Conservation (phyloP, 2,113 vertebrate species). For the Cyprinodon tularosa region DNA sequence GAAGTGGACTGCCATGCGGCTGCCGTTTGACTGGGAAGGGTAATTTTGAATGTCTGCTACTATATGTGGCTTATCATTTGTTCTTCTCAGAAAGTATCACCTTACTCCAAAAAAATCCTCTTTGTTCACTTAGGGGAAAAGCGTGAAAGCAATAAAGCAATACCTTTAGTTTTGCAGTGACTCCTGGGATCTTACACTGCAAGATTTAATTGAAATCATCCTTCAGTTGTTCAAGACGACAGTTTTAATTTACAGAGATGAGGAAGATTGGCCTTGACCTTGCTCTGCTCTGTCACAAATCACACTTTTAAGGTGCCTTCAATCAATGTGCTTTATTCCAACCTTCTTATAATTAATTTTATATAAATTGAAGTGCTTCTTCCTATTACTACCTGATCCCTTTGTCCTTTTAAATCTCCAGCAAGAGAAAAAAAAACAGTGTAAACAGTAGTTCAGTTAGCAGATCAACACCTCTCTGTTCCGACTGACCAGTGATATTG, state of each 20-base stretch:
- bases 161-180: slow-evolving; percentile 36
- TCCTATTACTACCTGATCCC: slow-evolving; percentile 23
- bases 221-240: slow-evolving; percentile 64
- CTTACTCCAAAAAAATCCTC: not conserved
- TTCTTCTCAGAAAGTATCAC: slow-evolving; percentile 22
- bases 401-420: slow-evolving; percentile 44
- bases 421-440: slow-evolving; percentile 52
- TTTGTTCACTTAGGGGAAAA: slow-evolving; percentile 32
- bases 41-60: no score
- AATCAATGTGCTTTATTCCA: slow-evolving; percentile 47
- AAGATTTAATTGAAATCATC: slow-evolving; percentile 74
- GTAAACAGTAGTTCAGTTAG: slow-evolving; percentile 69
- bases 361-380: slow-evolving; percentile 24
- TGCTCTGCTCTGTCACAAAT: slow-evolving; percentile 60
- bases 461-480: slow-evolving; percentile 70
- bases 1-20: no score
- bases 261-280: slow-evolving; percentile 70
- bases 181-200: slow-evolving; percentile 35
- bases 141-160: slow-evolving; percentile 33
- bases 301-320: slow-evolving; percentile 52
- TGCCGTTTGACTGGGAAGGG: no score
- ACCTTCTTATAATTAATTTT: slow-evolving; percentile 36
- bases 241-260: slow-evolving; percentile 78
- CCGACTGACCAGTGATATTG: slow-evolving; percentile 74
- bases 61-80: not conserved